Base-by-base conservation (phyloP, 2,113 vertebrate species). In the Tretioscincus oriximinensis region DNA sequence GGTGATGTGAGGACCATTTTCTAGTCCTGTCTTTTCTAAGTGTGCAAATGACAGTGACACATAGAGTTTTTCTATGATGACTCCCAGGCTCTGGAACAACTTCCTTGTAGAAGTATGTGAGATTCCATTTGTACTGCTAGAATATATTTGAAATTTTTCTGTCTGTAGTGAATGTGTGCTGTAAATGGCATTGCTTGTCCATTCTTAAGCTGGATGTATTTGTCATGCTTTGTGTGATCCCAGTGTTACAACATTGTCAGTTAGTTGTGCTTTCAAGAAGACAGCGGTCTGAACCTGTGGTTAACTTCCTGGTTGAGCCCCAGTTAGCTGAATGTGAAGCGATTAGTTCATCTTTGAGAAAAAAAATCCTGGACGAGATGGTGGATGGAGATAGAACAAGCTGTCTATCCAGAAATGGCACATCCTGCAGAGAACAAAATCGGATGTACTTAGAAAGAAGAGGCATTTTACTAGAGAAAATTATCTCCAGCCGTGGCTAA, bases 341-440 rank as follows among this genome's bases (percentile, higher is more conserved):
- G 65, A 68, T 81, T 81, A 54, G 65, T 75, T 81, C 35, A 29
- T 76, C 51, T 68, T 74, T 81, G 26, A 31, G 35, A 41, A 41
- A 41, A 41, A 81, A 69, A 68, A 47, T 21, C 24, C 24, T 81
- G 51, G 51, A 45, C 18, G 18, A 69, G 65, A 61, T 22, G 31
- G 73, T 60, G 41, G 73, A 49, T 29, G 68, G 35, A 61, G 72
- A 75, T 6, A 75, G 49, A 75, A 64, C 41, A 76, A 75, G 31
- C 31, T 60, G 64, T 11, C 75, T n/a, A n/a, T n/a, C 75, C 47
- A 75, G 49, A 81, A 75, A 76, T 58, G n/a, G 31, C 16, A 47
- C 14, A 22, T 69, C 35, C 51, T 76, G 65, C 51, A 76, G 73
- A 61, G 20, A 69, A 29, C 26, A 64, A 47, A 81, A 76, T 61